Percentiles rank a stretch among this genome's conserved stretches.
Evolutionary conservation across 2,113 vertebrate species (phyloP).

Genomic region (Pipra filicauda): DNA sequence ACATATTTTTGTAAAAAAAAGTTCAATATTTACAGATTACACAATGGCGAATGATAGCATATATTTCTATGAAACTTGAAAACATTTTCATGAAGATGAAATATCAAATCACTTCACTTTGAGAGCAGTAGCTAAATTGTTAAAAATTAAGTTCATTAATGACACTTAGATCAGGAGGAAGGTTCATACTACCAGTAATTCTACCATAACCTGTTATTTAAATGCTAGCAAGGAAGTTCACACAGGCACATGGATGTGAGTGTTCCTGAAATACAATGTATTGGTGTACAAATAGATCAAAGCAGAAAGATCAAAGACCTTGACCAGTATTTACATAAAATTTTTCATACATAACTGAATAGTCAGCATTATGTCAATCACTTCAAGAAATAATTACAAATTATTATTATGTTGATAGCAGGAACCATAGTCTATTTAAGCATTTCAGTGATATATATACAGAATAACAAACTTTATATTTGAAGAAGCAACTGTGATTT

Average conservation of each 20-base stretch:
- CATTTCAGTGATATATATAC: not conserved
- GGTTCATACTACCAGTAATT: not conserved
- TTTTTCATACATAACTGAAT: not conserved
- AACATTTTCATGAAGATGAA: not conserved
- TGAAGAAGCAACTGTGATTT: not conserved
- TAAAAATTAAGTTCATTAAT: not conserved
- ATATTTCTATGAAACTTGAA: not conserved
- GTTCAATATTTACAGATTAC: not conserved
- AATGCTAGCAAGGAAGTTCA: not conserved
- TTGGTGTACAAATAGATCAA: not conserved
- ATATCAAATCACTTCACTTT: not conserved
- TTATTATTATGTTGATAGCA: not conserved
- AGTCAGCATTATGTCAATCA: not conserved
- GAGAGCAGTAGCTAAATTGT: not conserved
- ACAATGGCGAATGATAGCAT: not conserved
- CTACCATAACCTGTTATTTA: not conserved
- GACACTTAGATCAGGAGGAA: not conserved
- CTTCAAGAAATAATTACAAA: not conserved
- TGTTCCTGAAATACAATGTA: not conserved
- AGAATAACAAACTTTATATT: not conserved
- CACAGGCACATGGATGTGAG: not conserved
- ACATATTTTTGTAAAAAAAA: not conserved
- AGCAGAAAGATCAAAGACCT: not conserved
- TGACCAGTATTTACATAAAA: not conserved
- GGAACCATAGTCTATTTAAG: not conserved